Evolutionary conservation across 2,888 invertebrate genomes (phyloP).

Genomic region (Lucinisca nassula): DNA sequence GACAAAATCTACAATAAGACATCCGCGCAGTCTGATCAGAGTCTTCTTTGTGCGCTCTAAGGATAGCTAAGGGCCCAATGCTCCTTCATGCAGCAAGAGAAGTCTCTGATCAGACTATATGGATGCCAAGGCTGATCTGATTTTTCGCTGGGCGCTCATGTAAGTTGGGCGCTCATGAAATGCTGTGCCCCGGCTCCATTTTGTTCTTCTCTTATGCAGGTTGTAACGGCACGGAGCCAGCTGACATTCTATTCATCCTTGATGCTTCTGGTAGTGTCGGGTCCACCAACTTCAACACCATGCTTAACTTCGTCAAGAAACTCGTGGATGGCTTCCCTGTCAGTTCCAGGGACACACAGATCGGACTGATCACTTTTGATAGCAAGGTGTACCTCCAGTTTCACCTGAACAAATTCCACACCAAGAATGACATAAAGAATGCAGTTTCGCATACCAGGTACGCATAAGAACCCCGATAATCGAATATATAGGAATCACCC

Average conservation of each 20-base stretch:
- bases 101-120: no score
- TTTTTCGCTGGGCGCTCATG: no score
- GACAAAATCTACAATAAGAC: no score
- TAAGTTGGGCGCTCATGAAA: no score
- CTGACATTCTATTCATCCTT: constrained; percentile 83
- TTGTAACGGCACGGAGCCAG: constrained; percentile 71
- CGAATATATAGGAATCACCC: no score
- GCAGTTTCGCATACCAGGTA: constrained; percentile 71
- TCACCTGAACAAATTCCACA: constrained; percentile 81
- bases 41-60: no score
- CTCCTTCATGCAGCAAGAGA: no score
- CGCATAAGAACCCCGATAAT: neutral
- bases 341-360: constrained; percentile 74
- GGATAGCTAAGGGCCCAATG: no score
- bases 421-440: constrained; percentile 74
- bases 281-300: constrained; percentile 76
- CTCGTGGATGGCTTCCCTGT: constrained; percentile 78
- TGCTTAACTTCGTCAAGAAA: constrained; percentile 80
- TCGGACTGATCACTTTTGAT: constrained; percentile 79
- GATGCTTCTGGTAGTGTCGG: constrained; percentile 84
- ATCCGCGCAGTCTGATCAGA: no score
- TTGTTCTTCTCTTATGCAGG: no score
- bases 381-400: constrained; percentile 79
- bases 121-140: no score
- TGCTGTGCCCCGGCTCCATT: no score